Evolutionary conservation across 1,140 invertebrate species (phyloP), one percentile per base, ranked within the genome.

Genomic region (Eriosoma lanigerum): DNA sequence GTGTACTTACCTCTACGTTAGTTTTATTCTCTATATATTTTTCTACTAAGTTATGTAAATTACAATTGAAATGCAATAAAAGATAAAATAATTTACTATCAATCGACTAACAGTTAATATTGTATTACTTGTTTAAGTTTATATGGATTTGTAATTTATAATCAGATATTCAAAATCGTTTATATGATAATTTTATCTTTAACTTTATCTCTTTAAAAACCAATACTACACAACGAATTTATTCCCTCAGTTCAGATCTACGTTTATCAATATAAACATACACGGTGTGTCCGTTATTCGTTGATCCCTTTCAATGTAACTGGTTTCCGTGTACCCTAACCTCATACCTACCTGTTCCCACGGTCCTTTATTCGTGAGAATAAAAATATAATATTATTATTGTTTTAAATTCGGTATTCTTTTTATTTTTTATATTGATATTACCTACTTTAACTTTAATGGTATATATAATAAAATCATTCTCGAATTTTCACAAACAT

Each of bases 251-350:
- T 68, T 26, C 17, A 21, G 5, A n/a, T 15, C 15, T 10, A 1
- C 24, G 44, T 24, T 52, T 32, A 46, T 32, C 48, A 72, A 52
- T 52, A 46, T 52, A 72, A 52, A 72, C 46, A 54, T 10, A 19
- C 58, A 32, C 58, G 32, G 32, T 8, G 8, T 38, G 32, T 38
- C 32, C 4, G 13, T 32, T 32, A 26, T 52, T 29, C 54, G n/a
- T 32, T 58, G 50, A 75, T 78, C 75, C 75, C 75, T 78, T 78
- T 78, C 56, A 46, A 78, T 48, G 26, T 78, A 78, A 78, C 75
- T 78, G 75, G 75, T 60, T 78, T 78, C 58, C 48, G 24, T 50
- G 9, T 52, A 72, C 26, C 48, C n/a, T 17, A 24, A 72, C 26
- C 48, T 21, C 24, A 24, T 29, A 72, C 68, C 48, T 38, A 13